Conservation (phyloP, 1,140 invertebrate genomes). For the Stegodyphus dumicola region DNA sequence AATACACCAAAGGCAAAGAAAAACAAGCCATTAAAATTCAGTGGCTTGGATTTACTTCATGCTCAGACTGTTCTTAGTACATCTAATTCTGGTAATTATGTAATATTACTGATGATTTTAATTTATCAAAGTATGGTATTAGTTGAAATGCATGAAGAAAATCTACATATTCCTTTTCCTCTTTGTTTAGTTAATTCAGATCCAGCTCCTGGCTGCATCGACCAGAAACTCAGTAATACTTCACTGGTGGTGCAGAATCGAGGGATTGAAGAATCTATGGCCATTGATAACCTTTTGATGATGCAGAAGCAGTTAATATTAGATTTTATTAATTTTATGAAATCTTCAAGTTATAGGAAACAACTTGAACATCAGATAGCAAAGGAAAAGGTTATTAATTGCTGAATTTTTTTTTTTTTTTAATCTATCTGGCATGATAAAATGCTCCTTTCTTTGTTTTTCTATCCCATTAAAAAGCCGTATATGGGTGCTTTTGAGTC, state of each 20-base stretch:
- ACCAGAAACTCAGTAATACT: constrained; percentile 77
- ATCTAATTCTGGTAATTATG: constrained; percentile 50
- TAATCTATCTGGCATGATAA: neutral
- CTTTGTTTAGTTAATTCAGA: constrained; percentile 32
- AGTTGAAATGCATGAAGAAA: neutral
- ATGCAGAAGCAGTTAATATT: constrained; percentile 85
- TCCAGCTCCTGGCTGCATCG: constrained; percentile 88
- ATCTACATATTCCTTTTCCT: neutral
- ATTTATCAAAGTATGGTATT: neutral
- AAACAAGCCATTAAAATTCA: constrained; percentile 58
- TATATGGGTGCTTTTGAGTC: too few species aligned
- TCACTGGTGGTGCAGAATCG: constrained; percentile 2
- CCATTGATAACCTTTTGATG: constrained; percentile 85
- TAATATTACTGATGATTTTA: neutral
- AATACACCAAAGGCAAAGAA: constrained; percentile 41
- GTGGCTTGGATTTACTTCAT: constrained; percentile 61
- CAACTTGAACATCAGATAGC: constrained; percentile 82
- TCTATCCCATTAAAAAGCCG: neutral
- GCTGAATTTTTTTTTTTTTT: neutral
- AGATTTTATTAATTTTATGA: constrained; percentile 83
- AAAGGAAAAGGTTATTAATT: constrained; percentile 76
- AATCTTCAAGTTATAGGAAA: constrained; percentile 78
- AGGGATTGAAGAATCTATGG: constrained; percentile 70
- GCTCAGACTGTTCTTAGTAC: constrained; percentile 60
- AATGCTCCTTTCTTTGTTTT: neutral